phyloP scores from a whole-genome alignment of 2,797 vertebrate genomes.

The Eulemur mongoz region DNA sequence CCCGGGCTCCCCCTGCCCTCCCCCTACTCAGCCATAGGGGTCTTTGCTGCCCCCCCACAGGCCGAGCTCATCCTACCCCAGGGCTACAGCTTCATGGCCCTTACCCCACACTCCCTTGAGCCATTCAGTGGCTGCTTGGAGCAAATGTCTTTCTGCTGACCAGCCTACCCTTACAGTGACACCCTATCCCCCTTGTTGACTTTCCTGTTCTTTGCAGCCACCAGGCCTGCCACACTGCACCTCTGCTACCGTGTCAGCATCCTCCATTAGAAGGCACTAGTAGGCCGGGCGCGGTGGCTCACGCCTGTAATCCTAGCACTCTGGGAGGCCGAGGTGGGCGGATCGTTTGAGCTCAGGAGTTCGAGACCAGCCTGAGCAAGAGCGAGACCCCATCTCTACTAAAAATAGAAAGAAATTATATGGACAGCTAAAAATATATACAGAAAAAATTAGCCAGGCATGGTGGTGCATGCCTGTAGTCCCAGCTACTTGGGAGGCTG shows the following conservation, averaged over 20 bases:
- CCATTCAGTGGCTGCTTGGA: background rate
- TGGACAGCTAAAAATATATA: too few species aligned
- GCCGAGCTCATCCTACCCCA: accelerated
- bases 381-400: too few species aligned
- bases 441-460: too few species aligned
- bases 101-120: accelerated
- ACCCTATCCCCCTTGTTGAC: accelerated
- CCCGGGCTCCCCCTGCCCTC: background rate
- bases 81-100: background rate
- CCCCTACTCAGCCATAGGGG: accelerated
- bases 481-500: too few species aligned
- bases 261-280: background rate
- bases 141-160: background rate
- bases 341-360: too few species aligned
- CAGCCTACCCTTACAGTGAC: accelerated
- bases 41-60: background rate
- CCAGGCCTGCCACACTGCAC: accelerated
- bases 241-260: accelerated
- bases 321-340: too few species aligned
- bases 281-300: too few species aligned
- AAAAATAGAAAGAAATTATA: too few species aligned
- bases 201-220: background rate
- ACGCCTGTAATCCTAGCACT: too few species aligned
- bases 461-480: too few species aligned
- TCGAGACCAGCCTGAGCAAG: too few species aligned